Conservation (phyloP, 2,113 vertebrate genomes). For the Brachypodius melanocephalos region DNA sequence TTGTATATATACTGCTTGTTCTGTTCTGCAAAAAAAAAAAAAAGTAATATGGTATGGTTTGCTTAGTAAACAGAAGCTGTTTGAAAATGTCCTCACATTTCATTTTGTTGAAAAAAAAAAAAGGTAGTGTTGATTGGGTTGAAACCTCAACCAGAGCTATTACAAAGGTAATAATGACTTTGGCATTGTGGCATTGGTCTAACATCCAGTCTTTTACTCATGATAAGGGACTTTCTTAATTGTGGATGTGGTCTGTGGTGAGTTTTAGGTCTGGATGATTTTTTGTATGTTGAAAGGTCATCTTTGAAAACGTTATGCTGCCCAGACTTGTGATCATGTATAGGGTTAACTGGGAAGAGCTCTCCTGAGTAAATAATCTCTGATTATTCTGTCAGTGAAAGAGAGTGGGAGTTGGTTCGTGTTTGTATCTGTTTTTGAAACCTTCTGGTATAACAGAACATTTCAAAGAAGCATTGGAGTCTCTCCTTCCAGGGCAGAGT, state of each 20-base stretch:
- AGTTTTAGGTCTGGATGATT: not conserved
- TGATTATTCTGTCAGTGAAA: not conserved
- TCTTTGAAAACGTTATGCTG: not conserved
- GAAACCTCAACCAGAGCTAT: not conserved
- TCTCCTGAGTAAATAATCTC: not conserved
- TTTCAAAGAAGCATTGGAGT: not conserved
- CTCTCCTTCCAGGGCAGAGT: not conserved
- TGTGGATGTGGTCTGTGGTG: not conserved
- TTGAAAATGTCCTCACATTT: not conserved
- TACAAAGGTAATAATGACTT: not conserved
- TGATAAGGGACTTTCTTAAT: not conserved
- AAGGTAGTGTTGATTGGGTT: not conserved
- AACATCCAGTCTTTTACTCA: not conserved
- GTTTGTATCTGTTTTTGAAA: not conserved
- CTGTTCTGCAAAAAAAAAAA: not conserved
- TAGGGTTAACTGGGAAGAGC: not conserved
- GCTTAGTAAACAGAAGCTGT: not conserved
- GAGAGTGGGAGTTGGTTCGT: not conserved
- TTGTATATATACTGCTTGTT: not conserved
- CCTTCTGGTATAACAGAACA: not conserved
- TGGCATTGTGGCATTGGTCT: not conserved
- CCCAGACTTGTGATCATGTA: not conserved
- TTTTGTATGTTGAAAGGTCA: not conserved
- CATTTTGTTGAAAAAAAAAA: not conserved
- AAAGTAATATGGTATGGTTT: not conserved